Conservation (phyloP, 2,888 invertebrate genomes). For the Piscicola geometra region DNA sequence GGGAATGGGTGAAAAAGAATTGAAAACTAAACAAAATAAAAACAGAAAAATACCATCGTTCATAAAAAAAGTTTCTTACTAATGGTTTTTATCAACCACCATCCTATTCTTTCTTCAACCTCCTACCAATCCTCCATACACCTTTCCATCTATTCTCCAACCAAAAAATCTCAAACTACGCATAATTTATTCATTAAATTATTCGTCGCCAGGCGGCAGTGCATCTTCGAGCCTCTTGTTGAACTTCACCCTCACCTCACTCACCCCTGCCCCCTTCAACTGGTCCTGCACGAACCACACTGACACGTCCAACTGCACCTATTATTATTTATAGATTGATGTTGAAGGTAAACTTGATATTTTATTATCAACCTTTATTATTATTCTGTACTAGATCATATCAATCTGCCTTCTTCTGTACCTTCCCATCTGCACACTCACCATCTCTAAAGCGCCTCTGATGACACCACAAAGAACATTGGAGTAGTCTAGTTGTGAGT, state of each 20-base stretch:
- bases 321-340: conserved; percentile 16
- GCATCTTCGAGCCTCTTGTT: conserved; percentile 91
- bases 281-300: conserved; percentile 92
- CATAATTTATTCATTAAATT: too few species aligned
- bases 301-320: conserved; percentile 84
- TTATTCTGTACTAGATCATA: neutral
- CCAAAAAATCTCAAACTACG: too few species aligned
- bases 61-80: too few species aligned
- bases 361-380: neutral
- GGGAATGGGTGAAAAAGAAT: too few species aligned
- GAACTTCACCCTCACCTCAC: conserved; percentile 90
- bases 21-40: too few species aligned
- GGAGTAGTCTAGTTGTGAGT: conserved; percentile 80
- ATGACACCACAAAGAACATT: conserved; percentile 79
- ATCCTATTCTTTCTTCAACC: too few species aligned
- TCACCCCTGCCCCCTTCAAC: conserved; percentile 84
- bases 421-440: conserved; percentile 53
- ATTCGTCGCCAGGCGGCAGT: conserved; percentile 88
- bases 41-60: too few species aligned
- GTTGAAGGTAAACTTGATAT: neutral
- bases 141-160: too few species aligned
- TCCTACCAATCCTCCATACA: too few species aligned
- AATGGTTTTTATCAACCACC: too few species aligned
- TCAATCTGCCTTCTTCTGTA: neutral
- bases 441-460: conserved; percentile 95